Evolutionary conservation across 1,140 invertebrate species (phyloP), one percentile per base, ranked within the genome.

Genomic region (Drosophila nigrodunni): DNA sequence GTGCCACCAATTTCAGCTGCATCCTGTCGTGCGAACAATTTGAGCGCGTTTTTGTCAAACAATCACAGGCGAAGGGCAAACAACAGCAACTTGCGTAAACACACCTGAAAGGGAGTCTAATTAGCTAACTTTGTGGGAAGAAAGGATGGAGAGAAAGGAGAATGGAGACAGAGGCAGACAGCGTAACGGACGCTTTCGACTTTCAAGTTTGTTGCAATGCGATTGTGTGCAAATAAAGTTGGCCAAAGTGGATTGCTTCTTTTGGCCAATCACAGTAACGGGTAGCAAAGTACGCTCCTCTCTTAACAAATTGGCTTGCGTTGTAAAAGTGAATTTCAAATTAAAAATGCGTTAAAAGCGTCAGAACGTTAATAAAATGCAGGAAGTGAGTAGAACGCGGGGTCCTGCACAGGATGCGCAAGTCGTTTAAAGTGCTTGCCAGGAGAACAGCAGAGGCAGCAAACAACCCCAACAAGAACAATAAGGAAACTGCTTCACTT

Each of bases 401-500:
- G 7, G 18, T 2, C 10, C 65, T 50, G 15, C 4, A 21, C 39
- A 34, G 7, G n/a, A 37, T 47, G 10, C 30, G 34, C 52, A 11
- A 41, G 37, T 21, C 35, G 65, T 30, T 50, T 41, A 44, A 75
- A 71, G 52, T 30, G 52, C n/a, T 55, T 57, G 46, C 59, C 44
- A 41, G 25, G 9, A 50, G n/a, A 82, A 34, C 18, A 47, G 37
- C 58, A 44, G 35, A 18, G 78, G 43, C 47, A 71, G 39, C 58
- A 35, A 44, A 15, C 15, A 15, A 15, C 15, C 15, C 15, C 21
- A 82, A 47, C 47, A 65, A 49, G 61, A 75, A 62, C 61, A 85
- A 70, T 39, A 77, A 61, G 69, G 80, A 80, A 77, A 80, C 54
- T 74, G 83, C 70, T 89, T 67, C 77, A 88, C 80, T 88, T 83